These are phyloP conservation scores for Lagopus muta DNA, from an alignment of 2,113 vertebrate genomes.

Conservation along the genomic window DNA sequence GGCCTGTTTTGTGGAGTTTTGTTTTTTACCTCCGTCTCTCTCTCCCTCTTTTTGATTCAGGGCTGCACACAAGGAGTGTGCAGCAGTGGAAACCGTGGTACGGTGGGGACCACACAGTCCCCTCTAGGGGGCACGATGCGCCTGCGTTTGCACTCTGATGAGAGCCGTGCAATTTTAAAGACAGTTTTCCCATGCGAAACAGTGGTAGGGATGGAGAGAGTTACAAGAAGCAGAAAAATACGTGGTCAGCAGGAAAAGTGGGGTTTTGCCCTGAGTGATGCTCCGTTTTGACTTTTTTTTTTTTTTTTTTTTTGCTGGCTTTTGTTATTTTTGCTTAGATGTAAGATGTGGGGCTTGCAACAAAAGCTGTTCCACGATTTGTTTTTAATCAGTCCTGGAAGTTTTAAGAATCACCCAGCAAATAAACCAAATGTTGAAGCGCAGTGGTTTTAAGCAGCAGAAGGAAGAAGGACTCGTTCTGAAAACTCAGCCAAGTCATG, in stretches of 20 bases:
- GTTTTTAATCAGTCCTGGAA: neutral
- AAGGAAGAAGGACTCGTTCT: neutral
- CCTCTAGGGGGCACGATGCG: constrained; percentile 68
- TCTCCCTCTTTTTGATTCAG: neutral
- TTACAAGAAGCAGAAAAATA: constrained; percentile 24
- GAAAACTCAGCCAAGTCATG: neutral
- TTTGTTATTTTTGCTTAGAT: neutral
- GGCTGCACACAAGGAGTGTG: neutral
- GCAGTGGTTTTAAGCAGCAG: neutral
- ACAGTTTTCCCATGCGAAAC: neutral
- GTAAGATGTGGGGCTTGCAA: accelerated
- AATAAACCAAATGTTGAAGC: neutral
- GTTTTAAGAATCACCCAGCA: neutral
- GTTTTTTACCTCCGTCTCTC: accelerated
- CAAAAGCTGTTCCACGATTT: neutral
- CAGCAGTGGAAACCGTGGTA: neutral
- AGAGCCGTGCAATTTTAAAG: neutral
- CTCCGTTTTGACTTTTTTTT: neutral
- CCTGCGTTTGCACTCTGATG: neutral
- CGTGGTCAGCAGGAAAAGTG: neutral
- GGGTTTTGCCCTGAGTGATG: neutral
- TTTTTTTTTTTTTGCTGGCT: neutral
- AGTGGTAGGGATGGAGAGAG: neutral
- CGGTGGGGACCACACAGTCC: neutral
- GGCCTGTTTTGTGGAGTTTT: neutral